Evolutionary conservation across 2,888 invertebrate species (phyloP).

Genomic region (Ctena decussata): DNA sequence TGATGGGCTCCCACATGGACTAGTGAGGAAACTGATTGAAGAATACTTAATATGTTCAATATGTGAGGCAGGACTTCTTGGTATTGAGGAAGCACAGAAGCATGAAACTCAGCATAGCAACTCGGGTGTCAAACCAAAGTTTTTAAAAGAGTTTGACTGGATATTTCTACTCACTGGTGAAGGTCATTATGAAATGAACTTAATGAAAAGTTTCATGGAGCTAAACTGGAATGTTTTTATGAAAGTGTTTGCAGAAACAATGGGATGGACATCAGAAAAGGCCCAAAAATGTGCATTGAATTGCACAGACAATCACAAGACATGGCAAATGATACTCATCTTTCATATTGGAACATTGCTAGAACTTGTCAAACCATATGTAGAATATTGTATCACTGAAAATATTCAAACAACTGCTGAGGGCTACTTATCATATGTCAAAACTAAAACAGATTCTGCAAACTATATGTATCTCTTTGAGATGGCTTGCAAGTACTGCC

Average conservation of each 20-base stretch:
- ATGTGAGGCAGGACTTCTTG: conserved; percentile 16
- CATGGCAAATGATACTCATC: conserved; percentile 20
- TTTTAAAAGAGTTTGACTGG: conserved; percentile 29
- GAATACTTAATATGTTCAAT: conserved; percentile 21
- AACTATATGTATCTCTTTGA: conserved; percentile 28
- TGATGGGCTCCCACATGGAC: conserved; percentile 30
- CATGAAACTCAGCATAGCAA: background rate
- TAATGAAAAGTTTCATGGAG: conserved; percentile 31
- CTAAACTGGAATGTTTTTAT: conserved; percentile 42
- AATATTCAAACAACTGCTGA: background rate
- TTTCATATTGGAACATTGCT: conserved; percentile 27
- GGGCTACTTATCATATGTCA: conserved; percentile 9
- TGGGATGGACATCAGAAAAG: conserved; percentile 35
- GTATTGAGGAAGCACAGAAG: conserved; percentile 2
- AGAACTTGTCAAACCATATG: conserved; percentile 23
- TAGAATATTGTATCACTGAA: background rate
- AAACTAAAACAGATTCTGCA: background rate
- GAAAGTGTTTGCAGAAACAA: conserved; percentile 16
- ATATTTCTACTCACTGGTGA: conserved; percentile 17
- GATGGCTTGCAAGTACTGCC: conserved; percentile 15
- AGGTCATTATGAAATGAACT: conserved; percentile 40
- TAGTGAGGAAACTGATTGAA: conserved; percentile 28
- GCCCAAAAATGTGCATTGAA: conserved; percentile 10
- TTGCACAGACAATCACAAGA: conserved; percentile 42
- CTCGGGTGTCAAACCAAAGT: background rate